Evolutionary conservation across 2,113 vertebrate species (phyloP).

Genomic region (Puntigrus tetrazona): DNA sequence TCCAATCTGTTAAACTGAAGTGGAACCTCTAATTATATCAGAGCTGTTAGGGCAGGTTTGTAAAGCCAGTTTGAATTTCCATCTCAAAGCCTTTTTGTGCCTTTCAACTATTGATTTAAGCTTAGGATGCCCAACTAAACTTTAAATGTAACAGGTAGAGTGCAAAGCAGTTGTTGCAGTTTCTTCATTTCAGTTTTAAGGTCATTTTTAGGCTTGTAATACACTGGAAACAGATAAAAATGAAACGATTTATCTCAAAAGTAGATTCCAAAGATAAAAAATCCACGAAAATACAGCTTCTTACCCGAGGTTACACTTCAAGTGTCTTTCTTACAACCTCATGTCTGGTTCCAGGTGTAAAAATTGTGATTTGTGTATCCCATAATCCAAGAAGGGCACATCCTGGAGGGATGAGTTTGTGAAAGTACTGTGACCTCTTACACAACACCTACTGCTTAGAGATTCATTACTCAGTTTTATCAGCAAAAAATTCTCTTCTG

Average conservation of each 20-base stretch:
- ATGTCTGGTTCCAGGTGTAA: slow-evolving; percentile 7
- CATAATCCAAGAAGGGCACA: not conserved
- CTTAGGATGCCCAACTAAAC: not conserved
- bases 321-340: not conserved
- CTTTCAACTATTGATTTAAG: not conserved
- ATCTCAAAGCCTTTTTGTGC: not conserved
- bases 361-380: not conserved
- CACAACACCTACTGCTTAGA: not conserved
- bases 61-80: not conserved
- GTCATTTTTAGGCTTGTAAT: no score
- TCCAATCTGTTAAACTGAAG: slow-evolving; percentile 33
- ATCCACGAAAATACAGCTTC: no score
- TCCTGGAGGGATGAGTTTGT: not conserved
- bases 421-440: not conserved
- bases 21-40: slow-evolving; percentile 28
- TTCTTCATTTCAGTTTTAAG: not conserved
- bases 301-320: slow-evolving; percentile 6
- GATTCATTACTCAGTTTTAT: not conserved
- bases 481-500: not conserved
- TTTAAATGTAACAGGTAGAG: not conserved
- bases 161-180: not conserved
- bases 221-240: no score
- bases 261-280: no score
- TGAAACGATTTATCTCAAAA: no score
- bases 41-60: slow-evolving; percentile 18